Base-by-base conservation (phyloP, 2,888 invertebrate genomes). In the Nomada ferruginata region DNA sequence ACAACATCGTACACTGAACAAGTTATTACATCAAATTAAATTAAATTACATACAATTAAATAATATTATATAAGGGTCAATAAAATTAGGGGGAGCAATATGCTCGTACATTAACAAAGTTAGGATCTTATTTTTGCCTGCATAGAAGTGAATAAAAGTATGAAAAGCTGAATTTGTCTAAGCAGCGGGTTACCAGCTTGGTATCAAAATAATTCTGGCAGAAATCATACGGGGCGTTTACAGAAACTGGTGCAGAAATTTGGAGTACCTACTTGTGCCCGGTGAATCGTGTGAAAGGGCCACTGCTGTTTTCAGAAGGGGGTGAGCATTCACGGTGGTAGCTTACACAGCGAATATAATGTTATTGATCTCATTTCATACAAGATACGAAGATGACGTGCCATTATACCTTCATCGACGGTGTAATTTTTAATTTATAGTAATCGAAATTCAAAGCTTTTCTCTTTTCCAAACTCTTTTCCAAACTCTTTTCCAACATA, bases 251-350 rank as follows among this genome's bases (percentile, higher is more conserved):
- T 77, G 50, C 50, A 52, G 50, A 61, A 72, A 64, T 13, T 64
- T 65, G 36, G 15, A 59, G 64, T 76, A 29, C 26, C 36, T 7
- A 36, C 36, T 68, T 60, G 18, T 29, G 59, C 13, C 44, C 63
- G 36, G 71, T 65, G 57, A 55, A 70, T 59, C 61, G 61, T 29
- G 50, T 11, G 26, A 77, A 61, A 47, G 68, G 42, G 15, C 53
- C 26, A 44, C 79, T 88, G 86, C 87, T 85, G 77, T 88, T 89
- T 87, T 73, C 86, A 73, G 83, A 55, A 42, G 87, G 76, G 82
- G 55, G 47, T 77, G 68, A 36, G 47, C 47, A 81, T 74, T 42
- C 57, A 23, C 70, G 53, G 63, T 50, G 47, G 70, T 50, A 9
- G 47, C 60, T 61, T 57, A 23, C 50, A 64, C 23, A 18, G 20